phyloP scores from a whole-genome alignment of 2,113 vertebrate genomes.

The Kryptolebias marmoratus region DNA sequence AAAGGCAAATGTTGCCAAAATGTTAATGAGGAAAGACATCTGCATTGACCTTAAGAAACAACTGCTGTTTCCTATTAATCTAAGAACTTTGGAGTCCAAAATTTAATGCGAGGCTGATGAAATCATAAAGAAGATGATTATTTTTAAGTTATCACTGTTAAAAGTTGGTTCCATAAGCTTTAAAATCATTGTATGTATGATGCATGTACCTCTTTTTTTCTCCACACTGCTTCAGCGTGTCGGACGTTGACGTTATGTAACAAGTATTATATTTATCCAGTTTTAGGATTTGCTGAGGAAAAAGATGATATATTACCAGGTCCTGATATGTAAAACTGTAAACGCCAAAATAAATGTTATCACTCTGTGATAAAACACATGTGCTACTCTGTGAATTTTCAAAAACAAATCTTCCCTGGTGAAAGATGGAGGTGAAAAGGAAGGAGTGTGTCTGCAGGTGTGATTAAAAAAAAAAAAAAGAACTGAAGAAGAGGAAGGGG shows the following conservation, averaged over 20 bases:
- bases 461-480: neutral
- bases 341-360: conserved; percentile 5
- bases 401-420: conserved; percentile 1
- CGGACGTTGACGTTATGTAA: no score
- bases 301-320: no score
- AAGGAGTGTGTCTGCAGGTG: neutral
- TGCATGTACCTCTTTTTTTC: no score
- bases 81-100: no score
- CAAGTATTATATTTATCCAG: no score
- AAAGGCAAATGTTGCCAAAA: neutral
- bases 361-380: conserved; percentile 16
- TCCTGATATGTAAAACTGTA: neutral
- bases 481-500: conserved; percentile 8
- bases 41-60: neutral
- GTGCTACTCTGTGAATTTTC: conserved; percentile 15
- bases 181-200: no score
- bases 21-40: neutral
- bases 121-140: no score
- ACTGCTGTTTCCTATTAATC: neutral
- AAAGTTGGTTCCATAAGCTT: no score
- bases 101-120: no score
- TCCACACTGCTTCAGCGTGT: no score
- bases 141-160: no score
- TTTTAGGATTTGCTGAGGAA: no score
- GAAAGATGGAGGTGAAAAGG: conserved; percentile 10